Conservation (phyloP, 1,140 invertebrate species). For the Diplogasteroides magnus region DNA sequence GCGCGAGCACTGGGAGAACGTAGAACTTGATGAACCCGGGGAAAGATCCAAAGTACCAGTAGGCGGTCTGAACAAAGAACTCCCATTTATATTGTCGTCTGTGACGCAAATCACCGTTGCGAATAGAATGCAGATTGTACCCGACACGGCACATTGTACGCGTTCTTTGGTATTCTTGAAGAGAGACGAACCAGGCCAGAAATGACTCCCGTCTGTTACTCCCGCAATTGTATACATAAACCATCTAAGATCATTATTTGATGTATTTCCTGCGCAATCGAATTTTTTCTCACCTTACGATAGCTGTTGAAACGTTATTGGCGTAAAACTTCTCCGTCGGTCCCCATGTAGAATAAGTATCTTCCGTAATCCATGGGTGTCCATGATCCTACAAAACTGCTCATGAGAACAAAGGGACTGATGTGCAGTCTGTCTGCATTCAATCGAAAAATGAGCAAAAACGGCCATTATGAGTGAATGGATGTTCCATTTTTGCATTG, state of each 20-base stretch:
- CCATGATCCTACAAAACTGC: slow-evolving; percentile 36
- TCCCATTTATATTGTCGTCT: background rate
- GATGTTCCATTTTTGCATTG: no score
- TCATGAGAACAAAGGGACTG: no score
- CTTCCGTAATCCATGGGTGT: slow-evolving; percentile 50
- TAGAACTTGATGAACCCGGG: slow-evolving; percentile 55
- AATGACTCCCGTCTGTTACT: slow-evolving; percentile 49
- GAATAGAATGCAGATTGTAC: slow-evolving; percentile 32
- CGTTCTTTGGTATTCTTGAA: slow-evolving; percentile 47
- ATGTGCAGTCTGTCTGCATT: no score
- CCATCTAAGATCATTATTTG: slow-evolving; percentile 40
- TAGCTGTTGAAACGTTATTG: slow-evolving; percentile 42
- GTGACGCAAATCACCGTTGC: slow-evolving; percentile 40
- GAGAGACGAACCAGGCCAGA: slow-evolving; percentile 44
- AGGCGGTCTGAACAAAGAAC: slow-evolving; percentile 39
- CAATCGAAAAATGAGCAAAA: no score
- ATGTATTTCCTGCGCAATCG: background rate
- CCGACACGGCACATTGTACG: slow-evolving; percentile 45
- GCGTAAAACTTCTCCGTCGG: slow-evolving; percentile 37
- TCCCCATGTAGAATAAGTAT: slow-evolving; percentile 27
- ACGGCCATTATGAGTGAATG: no score
- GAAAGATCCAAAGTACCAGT: slow-evolving; percentile 45
- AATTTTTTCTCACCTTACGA: slow-evolving; percentile 24
- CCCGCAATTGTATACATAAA: slow-evolving; percentile 50
- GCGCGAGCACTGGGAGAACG: slow-evolving; percentile 55